A percentile compares a stretch with the other conserved stretches of the same genome.
Evolutionary conservation across 2,797 vertebrate genomes (phyloP).

Genomic region (Oryzias dopingdopingensis): DNA sequence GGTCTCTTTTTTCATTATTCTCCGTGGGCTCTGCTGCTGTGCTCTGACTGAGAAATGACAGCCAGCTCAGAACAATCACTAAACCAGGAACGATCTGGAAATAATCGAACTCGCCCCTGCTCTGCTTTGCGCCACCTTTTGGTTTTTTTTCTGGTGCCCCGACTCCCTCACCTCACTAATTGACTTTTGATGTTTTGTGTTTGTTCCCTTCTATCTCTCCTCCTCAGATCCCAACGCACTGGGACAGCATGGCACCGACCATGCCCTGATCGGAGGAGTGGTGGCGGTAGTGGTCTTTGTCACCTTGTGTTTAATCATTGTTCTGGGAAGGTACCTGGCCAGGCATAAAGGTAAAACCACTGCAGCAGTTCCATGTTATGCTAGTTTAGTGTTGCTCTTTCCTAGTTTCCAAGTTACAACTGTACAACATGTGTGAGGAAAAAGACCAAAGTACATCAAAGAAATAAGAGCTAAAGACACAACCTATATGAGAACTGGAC

Average conservation of each 20-base stretch:
- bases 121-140: slow-evolving; percentile 37
- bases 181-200: slow-evolving; percentile 34
- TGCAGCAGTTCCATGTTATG: background rate
- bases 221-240: slow-evolving; percentile 90
- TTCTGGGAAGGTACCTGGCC: slow-evolving; percentile 97
- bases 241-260: slow-evolving; percentile 90
- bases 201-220: slow-evolving; percentile 38
- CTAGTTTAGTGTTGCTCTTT: slow-evolving; percentile 19
- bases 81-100: slow-evolving; percentile 56
- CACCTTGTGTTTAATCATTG: slow-evolving; percentile 97
- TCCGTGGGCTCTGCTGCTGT: slow-evolving; percentile 40
- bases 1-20: slow-evolving; percentile 61
- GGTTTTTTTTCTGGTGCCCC: slow-evolving; percentile 31
- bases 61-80: slow-evolving; percentile 54
- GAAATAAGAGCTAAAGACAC: no score
- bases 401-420: slow-evolving; percentile 19
- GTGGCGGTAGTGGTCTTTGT: slow-evolving; percentile 99
- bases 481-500: no score
- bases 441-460: no score
- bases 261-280: slow-evolving; percentile 96
- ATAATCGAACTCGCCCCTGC: slow-evolving; percentile 45
- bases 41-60: slow-evolving; percentile 54
- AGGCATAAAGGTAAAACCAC: slow-evolving; percentile 94
- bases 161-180: slow-evolving; percentile 32
- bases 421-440: background rate